phyloP scores from a whole-genome alignment of 30 jellyfish, hydroid and myxozoan species.

The Chrysaora quinquecirrha region DNA sequence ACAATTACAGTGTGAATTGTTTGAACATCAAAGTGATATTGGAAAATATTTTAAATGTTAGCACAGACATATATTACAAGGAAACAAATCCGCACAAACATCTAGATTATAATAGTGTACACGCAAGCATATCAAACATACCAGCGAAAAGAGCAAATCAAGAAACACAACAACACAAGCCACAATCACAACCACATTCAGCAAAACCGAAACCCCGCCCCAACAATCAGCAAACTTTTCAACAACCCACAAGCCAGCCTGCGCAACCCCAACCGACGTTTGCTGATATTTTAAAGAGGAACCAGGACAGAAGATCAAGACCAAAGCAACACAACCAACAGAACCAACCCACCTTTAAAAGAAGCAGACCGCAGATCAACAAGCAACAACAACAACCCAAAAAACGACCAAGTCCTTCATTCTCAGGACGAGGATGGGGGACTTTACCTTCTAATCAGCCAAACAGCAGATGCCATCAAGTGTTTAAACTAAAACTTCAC shows the following conservation, averaged over 20 bases:
- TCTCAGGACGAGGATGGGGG: too few species aligned
- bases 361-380: not conserved
- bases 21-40: too few species aligned
- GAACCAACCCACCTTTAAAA: not conserved
- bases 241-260: not conserved
- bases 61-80: too few species aligned
- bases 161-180: not conserved
- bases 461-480: too few species aligned
- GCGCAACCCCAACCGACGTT: not conserved
- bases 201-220: slow-evolving; percentile 1
- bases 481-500: too few species aligned
- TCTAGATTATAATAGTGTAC: too few species aligned
- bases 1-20: too few species aligned
- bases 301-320: not conserved
- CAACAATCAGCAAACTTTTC: not conserved
- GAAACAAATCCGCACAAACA: too few species aligned
- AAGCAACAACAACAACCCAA: not conserved
- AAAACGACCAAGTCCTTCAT: not conserved
- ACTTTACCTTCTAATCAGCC: too few species aligned
- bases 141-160: not conserved
- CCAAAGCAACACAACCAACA: not conserved
- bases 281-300: not conserved
- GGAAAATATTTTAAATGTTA: too few species aligned
- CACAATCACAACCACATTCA: not conserved
- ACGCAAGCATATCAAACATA: too few species aligned